phyloP scores from a whole-genome alignment of 2,113 vertebrate genomes.

The Cyprinodon brontotheroides region DNA sequence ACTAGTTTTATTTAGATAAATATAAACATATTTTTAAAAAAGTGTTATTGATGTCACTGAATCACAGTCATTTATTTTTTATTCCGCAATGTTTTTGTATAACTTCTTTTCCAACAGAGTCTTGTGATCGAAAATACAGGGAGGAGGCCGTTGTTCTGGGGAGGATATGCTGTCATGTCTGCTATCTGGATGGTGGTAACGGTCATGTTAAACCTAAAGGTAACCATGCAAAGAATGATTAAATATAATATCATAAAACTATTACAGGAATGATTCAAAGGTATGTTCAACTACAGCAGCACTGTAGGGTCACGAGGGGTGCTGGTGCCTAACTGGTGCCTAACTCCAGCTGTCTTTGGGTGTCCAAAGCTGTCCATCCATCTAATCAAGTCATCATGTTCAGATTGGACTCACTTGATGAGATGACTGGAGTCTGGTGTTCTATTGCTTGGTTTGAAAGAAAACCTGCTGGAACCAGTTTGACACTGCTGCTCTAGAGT shows the following conservation, averaged over 20 bases:
- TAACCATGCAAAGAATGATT: constrained; percentile 39
- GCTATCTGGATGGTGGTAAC: constrained; percentile 74
- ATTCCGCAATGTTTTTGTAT: neutral
- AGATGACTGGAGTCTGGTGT: no score
- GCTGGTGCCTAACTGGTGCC: no score
- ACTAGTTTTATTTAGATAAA: neutral
- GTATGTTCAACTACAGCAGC: neutral
- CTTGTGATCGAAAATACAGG: constrained; percentile 81
- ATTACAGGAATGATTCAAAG: no score
- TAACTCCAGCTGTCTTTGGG: no score
- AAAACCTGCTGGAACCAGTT: no score
- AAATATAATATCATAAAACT: neutral
- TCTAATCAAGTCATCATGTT: no score
- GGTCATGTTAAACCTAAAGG: constrained; percentile 77
- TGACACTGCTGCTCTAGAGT: no score
- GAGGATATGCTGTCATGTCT: constrained; percentile 76
- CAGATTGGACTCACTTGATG: no score
- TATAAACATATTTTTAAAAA: neutral
- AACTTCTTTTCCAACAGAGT: constrained; percentile 63
- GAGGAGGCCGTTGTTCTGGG: constrained; percentile 80
- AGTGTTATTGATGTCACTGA: no score
- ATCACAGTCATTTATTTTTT: neutral
- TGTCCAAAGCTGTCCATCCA: no score
- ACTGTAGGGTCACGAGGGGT: no score
- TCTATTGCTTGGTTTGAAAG: no score